Evolutionary conservation across 2,113 vertebrate species (phyloP).

Genomic region (Phalacrocorax aristotelis): DNA sequence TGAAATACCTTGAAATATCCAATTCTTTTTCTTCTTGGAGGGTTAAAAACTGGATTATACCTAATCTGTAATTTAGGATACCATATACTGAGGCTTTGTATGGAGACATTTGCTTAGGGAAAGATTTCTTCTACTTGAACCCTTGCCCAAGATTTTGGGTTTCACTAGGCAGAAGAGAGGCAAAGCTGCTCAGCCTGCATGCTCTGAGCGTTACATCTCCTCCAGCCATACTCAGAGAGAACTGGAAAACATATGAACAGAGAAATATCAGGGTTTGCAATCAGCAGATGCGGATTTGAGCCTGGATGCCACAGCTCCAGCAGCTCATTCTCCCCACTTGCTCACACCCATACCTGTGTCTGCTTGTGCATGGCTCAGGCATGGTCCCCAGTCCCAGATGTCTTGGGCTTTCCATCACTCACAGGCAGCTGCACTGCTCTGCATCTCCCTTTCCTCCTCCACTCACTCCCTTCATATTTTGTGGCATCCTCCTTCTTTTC

Average conservation of each 20-base stretch:
- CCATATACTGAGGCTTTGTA: background rate
- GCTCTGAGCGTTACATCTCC: background rate
- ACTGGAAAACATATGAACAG: background rate
- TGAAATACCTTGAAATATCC: background rate
- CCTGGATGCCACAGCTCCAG: background rate
- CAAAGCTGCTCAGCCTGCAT: background rate
- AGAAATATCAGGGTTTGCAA: background rate
- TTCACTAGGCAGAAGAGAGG: background rate
- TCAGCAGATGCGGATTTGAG: background rate
- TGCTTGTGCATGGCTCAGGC: background rate
- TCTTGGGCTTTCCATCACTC: background rate
- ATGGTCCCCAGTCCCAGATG: background rate
- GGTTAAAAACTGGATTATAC: background rate
- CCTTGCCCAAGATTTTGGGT: background rate
- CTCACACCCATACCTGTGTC: too few species aligned
- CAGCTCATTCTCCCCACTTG: accelerated
- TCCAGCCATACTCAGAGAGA: background rate
- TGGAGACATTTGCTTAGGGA: background rate
- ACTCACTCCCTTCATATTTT: background rate
- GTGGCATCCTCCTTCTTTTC: background rate
- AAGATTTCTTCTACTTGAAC: background rate
- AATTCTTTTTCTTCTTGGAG: background rate
- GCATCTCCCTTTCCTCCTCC: background rate
- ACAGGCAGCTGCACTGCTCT: background rate
- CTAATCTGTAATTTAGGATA: background rate